Percentiles rank a stretch among this genome's conserved stretches.
Conservation (phyloP, 2,113 vertebrate species). For the Lipophrys pholis region DNA sequence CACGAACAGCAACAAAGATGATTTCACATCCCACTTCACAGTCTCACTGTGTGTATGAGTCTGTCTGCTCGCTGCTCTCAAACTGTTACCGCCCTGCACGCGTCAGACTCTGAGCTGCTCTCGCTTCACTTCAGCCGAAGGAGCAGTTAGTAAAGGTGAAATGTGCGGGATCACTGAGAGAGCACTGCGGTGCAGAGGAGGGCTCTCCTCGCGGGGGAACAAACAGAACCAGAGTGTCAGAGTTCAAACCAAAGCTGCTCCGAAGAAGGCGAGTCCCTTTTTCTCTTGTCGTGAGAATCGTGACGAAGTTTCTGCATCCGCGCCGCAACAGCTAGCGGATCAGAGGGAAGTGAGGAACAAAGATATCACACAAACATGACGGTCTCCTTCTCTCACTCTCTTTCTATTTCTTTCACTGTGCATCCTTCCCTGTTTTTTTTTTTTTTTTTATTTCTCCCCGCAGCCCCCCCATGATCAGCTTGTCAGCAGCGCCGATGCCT, state of each 20-base stretch:
- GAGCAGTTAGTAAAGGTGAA: constrained; percentile 16
- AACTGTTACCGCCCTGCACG: constrained; percentile 32
- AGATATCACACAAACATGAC: constrained; percentile 40
- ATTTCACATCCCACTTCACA: constrained; percentile 46
- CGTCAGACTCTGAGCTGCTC: constrained; percentile 26
- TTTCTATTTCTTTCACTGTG: constrained; percentile 23
- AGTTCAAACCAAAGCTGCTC: constrained; percentile 32
- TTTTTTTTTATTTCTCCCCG: constrained; percentile 45
- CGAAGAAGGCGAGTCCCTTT: constrained; percentile 22
- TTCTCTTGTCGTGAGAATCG: constrained; percentile 17
- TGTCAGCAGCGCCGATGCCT: constrained; percentile 66
- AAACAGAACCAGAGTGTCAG: constrained; percentile 18
- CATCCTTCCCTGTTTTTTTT: constrained; percentile 24
- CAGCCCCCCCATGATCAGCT: constrained; percentile 70
- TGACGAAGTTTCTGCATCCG: constrained; percentile 54
- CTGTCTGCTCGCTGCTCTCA: constrained; percentile 36
- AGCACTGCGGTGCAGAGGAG: constrained; percentile 3
- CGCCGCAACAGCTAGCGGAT: constrained; percentile 21
- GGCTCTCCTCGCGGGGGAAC: constrained; percentile 32
- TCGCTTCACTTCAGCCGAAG: constrained; percentile 5
- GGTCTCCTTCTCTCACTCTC: constrained; percentile 16
- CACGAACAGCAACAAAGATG: constrained; percentile 35
- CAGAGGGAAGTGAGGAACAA: constrained; percentile 41
- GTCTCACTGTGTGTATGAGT: constrained; percentile 17
- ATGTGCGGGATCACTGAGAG: constrained; percentile 3